These are phyloP conservation scores for Pachypanchax playfairii DNA, from an alignment of 2,113 vertebrate species.

Conservation along the genomic window DNA sequence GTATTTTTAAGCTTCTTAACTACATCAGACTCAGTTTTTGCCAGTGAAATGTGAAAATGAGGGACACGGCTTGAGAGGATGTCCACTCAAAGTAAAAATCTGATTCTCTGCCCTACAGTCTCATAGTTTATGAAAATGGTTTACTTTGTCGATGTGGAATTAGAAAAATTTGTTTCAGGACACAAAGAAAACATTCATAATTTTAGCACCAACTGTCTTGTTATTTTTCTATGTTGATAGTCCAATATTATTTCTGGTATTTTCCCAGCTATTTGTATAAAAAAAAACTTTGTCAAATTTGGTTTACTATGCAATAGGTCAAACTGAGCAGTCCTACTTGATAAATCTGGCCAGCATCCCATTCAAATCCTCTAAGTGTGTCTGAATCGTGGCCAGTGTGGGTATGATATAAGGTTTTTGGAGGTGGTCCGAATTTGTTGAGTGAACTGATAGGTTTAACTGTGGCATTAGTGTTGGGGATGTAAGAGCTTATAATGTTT, in stretches of 20 bases:
- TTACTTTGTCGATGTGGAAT: not conserved
- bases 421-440: slow-evolving; percentile 49
- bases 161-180: not conserved
- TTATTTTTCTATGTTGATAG: slow-evolving; percentile 1
- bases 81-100: not conserved
- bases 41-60: slow-evolving; percentile 51
- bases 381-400: slow-evolving; percentile 16
- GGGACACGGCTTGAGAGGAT: slow-evolving; percentile 23
- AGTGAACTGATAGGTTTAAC: slow-evolving; percentile 57
- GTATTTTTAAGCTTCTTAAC: slow-evolving; percentile 45
- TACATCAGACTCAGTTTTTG: slow-evolving; percentile 20
- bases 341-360: slow-evolving; percentile 51
- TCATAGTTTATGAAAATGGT: too few species aligned
- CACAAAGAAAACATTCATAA: not conserved
- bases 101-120: too few species aligned
- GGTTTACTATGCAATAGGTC: slow-evolving; percentile 15
- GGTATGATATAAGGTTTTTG: slow-evolving; percentile 45
- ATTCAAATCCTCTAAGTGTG: slow-evolving; percentile 59
- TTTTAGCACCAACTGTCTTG: not conserved
- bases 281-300: slow-evolving; percentile 11
- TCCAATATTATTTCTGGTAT: not conserved
- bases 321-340: slow-evolving; percentile 17
- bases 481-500: slow-evolving; percentile 68
- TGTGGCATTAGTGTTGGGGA: slow-evolving; percentile 60
- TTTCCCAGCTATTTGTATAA: slow-evolving; percentile 6